Evolutionary conservation across 2,113 vertebrate species (phyloP).

Genomic region (Vidua macroura): DNA sequence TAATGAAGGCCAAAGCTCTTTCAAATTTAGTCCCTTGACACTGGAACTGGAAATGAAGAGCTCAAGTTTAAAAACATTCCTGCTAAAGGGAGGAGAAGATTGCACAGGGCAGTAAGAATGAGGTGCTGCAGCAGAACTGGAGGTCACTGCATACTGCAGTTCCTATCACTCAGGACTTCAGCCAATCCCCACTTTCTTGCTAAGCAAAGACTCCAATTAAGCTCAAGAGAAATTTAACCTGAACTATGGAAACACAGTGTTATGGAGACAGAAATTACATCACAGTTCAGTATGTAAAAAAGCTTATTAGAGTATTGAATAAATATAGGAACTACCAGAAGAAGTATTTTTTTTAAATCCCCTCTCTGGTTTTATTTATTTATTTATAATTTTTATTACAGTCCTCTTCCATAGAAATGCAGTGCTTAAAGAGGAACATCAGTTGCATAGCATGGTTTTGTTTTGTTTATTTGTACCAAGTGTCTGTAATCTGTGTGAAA

Average conservation of each 20-base stretch:
- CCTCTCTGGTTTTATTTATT: background rate
- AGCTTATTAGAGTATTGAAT: background rate
- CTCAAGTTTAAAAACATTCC: slow-evolving; percentile 52
- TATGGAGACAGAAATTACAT: background rate
- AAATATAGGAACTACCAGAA: background rate
- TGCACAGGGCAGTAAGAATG: background rate
- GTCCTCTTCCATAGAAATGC: background rate
- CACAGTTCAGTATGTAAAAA: background rate
- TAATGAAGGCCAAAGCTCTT: slow-evolving; percentile 59
- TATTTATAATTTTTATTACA: background rate
- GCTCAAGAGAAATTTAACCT: background rate
- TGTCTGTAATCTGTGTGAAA: slow-evolving; percentile 35
- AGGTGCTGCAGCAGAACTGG: background rate
- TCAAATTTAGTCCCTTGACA: background rate
- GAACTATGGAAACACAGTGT: background rate
- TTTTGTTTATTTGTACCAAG: slow-evolving; percentile 41
- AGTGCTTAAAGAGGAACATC: background rate
- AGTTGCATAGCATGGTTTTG: slow-evolving; percentile 4
- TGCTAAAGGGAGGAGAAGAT: background rate
- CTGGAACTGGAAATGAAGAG: slow-evolving; percentile 45
- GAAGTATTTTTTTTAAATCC: background rate
- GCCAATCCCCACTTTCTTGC: background rate
- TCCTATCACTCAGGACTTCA: background rate
- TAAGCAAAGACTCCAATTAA: background rate
- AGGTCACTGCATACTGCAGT: background rate